Base-by-base conservation (phyloP, 2,797 vertebrate genomes). In the Malurus splendens region DNA sequence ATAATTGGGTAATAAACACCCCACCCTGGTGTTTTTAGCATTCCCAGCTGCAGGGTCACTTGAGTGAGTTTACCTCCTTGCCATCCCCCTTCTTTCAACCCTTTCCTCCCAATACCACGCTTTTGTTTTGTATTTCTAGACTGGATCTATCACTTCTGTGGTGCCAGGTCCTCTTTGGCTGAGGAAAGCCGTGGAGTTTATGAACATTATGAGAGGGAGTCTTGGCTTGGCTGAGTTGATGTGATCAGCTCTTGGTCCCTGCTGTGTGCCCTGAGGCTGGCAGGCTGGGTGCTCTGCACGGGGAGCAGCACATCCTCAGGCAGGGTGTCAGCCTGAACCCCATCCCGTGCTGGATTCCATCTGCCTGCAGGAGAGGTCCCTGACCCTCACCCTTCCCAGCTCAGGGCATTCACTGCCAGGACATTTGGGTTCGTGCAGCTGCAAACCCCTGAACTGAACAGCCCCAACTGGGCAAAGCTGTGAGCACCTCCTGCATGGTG, bases 321-420 rank as follows among this genome's bases (percentile, higher is more conserved):
- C 0, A 5, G 13, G 28, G 3, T 7, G 19, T 60, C 12, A 23
- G 1, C 2, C 9, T 33, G 47, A 18, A 44, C 27, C n/a, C 2
- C 32, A 39, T 22, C 36, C 60, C 52, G 14, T 4, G 9, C 24
- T 76, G 33, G 48, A 59, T 48, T 33, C 32, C 45, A 32, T 18
- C 44, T 36, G 10, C 41, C 51, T 44, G 33, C 33, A 14, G 1
- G 3, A 16, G 12, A 1, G 3, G 13, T 9, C 25, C 47, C 9
- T 14, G 47, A 7, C 27, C 16, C 23, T 39, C 18, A 7, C 7
- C 27, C 54, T 55, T 36, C 38, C 33, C 45, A 16, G 16, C 7
- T 39, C 50, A 10, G 11, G 6, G 23, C 18, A 18, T 33, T 56
- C 44, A 6, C 47, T 59, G 66, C 36, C 18, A 55, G 39, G 50